Conservation (phyloP, 1,140 invertebrate genomes). For the Alviniconcha marisindica region DNA sequence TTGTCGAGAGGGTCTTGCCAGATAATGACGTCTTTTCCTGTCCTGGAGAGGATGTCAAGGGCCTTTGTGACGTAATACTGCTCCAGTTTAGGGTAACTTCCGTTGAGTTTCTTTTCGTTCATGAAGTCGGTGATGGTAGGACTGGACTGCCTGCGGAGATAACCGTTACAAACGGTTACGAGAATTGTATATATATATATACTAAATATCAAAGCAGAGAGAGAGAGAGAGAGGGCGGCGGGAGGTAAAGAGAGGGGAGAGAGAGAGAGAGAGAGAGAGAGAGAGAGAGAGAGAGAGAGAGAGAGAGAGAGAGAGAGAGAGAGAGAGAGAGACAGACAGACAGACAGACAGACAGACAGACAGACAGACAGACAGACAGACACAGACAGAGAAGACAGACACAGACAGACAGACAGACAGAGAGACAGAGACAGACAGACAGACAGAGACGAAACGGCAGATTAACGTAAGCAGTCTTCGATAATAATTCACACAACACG, state of each 20-base stretch:
- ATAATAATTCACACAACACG: too few species aligned
- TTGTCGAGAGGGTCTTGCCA: slow-evolving; percentile 96
- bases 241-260: background rate
- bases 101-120: slow-evolving; percentile 77
- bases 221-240: background rate
- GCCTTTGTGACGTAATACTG: slow-evolving; percentile 82
- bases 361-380: background rate
- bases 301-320: background rate
- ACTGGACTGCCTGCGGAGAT: slow-evolving; percentile 82
- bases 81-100: slow-evolving; percentile 80
- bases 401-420: slow-evolving; percentile 1
- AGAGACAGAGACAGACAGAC: background rate
- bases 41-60: slow-evolving; percentile 74
- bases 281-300: background rate
- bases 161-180: too few species aligned
- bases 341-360: background rate
- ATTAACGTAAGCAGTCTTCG: too few species aligned
- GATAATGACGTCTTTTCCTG: slow-evolving; percentile 82
- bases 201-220: background rate
- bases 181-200: background rate
- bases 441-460: too few species aligned
- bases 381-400: too few species aligned
- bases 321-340: background rate
- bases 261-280: slow-evolving; percentile 13
- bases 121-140: slow-evolving; percentile 85